Base-by-base conservation (phyloP, 2,113 vertebrate genomes). In the Lamprologus callipterus region DNA sequence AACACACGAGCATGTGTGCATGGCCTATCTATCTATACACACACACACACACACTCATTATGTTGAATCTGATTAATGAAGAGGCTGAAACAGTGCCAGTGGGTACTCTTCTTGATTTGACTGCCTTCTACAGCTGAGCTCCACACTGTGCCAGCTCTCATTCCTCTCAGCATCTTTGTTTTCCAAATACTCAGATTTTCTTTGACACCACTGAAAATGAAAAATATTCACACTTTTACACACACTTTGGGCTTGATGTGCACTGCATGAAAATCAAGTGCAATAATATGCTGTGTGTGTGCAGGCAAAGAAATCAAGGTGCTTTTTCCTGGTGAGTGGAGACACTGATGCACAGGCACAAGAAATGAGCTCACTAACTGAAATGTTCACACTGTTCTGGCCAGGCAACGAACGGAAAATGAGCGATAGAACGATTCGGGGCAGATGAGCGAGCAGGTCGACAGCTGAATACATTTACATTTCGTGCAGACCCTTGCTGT, bases 41-140 rank as follows among this genome's bases (percentile, higher is more conserved):
- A 58, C 55, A 28, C 81, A 57, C 54, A 28, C 82, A 85, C 80
- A 83, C 81, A 82, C 53, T 53, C 90, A 83, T 92, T 82, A 88
- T 85, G 88, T 90, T 92, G 81, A 88, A 90, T 90, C 80, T 93
- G 88, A 94, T 92, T 94, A 93, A 95, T 94, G 92, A 94, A 90
- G 84, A 91, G 90, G 82, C 63, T 94, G 92, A 91, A 94, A 68
- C 82, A 81, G 80, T 91, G 95, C 93, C 94, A 95, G 89, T 45
- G 80, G 92, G 83, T 84, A 89, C 94, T 94, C 90, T 94, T 91
- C 75, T 92, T 92, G 92, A 91, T 93, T 94, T 93, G 92, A 93
- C 81, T 93, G 58, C 70, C 55, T 68, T 45, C 79, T 90, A 89
- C 84, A 89, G 87, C 91, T 92, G 92, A 93, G 92, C 87, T 90